phyloP scores from a whole-genome alignment of 2,888 invertebrate genomes.

The Pegoplata infirma region DNA sequence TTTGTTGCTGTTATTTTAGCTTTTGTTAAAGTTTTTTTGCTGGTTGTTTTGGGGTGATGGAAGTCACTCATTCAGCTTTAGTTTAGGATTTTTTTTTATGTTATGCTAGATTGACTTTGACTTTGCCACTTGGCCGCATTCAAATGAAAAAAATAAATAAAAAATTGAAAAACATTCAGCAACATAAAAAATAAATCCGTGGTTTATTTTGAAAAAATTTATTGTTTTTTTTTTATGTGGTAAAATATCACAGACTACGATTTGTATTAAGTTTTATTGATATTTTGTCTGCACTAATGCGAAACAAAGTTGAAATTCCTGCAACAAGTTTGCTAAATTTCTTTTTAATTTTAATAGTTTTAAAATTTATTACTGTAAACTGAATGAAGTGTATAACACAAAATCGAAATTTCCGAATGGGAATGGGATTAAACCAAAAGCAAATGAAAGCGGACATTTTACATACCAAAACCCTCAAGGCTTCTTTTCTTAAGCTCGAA shows the following conservation, averaged over 20 bases:
- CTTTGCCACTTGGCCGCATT: slow-evolving; percentile 58
- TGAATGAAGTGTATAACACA: too few relatives aligned
- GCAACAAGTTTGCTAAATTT: too few relatives aligned
- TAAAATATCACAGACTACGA: background rate
- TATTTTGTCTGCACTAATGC: background rate
- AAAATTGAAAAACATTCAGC: slow-evolving; percentile 7
- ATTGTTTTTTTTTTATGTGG: slow-evolving; percentile 28
- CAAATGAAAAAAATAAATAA: slow-evolving; percentile 15
- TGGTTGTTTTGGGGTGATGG: slow-evolving; percentile 35
- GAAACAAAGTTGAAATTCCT: too few relatives aligned
- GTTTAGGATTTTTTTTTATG: slow-evolving; percentile 29
- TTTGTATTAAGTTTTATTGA: background rate
- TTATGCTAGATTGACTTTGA: slow-evolving; percentile 66
- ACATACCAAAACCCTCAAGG: too few relatives aligned
- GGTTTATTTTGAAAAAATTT: slow-evolving; percentile 47
- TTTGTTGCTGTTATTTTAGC: background rate
- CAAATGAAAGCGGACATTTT: too few relatives aligned
- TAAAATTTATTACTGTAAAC: too few relatives aligned
- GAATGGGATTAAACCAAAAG: too few relatives aligned
- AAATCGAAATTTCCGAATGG: too few relatives aligned
- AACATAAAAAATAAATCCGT: slow-evolving; percentile 28
- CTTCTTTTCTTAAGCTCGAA: too few relatives aligned
- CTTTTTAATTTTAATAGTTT: too few relatives aligned
- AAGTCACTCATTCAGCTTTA: slow-evolving; percentile 47
- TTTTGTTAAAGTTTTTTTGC: background rate